A percentile compares a stretch with the other conserved stretches of the same genome.
Conservation (phyloP, 2,888 invertebrate species). For the Zeuzera pyrina region DNA sequence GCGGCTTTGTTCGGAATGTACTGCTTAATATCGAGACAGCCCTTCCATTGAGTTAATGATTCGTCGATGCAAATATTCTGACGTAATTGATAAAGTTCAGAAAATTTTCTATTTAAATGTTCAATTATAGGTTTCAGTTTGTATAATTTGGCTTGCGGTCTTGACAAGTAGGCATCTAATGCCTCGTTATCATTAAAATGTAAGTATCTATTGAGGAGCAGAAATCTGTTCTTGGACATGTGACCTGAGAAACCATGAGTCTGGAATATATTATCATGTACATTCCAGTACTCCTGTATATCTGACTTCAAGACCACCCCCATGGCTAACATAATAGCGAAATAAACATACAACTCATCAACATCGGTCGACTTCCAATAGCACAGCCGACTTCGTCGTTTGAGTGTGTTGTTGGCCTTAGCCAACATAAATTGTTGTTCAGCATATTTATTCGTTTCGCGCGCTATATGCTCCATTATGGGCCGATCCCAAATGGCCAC, state of each 20-base stretch:
- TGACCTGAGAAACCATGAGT: background rate
- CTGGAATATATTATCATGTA: background rate
- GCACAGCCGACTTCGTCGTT: background rate
- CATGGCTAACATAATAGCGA: conserved; percentile 3
- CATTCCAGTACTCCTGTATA: conserved; percentile 4
- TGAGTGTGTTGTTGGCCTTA: background rate
- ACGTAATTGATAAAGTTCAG: background rate
- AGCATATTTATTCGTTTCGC: too few species aligned
- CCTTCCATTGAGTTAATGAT: too few species aligned
- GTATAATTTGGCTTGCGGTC: background rate
- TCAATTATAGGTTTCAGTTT: conserved; percentile 2
- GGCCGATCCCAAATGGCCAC: too few species aligned
- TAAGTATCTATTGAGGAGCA: conserved; percentile 1
- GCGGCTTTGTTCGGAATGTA: too few species aligned
- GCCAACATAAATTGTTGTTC: too few species aligned
- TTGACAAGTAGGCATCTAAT: background rate
- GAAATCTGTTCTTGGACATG: conserved; percentile 1
- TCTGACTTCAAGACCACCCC: background rate
- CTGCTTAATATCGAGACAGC: too few species aligned
- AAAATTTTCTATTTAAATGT: conserved; percentile 4
- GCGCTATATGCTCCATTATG: too few species aligned
- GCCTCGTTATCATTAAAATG: too few species aligned
- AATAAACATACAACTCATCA: conserved; percentile 2
- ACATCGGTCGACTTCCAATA: background rate
- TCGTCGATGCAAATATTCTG: too few species aligned